phyloP scores from a whole-genome alignment of 2,888 invertebrate genomes.

The Amiota communis region DNA sequence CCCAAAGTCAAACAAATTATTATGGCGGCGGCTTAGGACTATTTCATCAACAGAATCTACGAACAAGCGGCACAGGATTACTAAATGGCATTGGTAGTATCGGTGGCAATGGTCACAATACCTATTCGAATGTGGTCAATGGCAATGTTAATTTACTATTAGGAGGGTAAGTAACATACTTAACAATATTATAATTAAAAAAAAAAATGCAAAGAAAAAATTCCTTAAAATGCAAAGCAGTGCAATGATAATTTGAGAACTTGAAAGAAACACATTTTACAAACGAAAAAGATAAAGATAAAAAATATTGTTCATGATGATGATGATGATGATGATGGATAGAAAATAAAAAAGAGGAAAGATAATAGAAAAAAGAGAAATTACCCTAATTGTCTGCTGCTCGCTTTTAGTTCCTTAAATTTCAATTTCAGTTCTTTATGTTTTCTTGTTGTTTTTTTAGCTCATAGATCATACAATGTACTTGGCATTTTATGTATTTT shows the following conservation, averaged over 20 bases:
- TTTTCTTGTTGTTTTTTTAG: background rate
- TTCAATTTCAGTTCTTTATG: background rate
- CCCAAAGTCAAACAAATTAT: conserved; percentile 72
- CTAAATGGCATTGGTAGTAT: conserved; percentile 53
- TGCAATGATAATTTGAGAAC: background rate
- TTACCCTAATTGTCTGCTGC: conserved; percentile 36
- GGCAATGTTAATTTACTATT: conserved; percentile 83
- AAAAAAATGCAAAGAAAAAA: conserved; percentile 10
- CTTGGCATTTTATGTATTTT: conserved; percentile 1
- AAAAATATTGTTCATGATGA: background rate
- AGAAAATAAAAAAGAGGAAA: background rate
- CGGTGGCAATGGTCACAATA: conserved; percentile 47
- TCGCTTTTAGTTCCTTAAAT: conserved; percentile 5
- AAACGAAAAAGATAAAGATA: background rate
- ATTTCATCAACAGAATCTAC: conserved; percentile 67
- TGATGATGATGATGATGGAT: background rate
- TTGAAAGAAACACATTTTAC: background rate
- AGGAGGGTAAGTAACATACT: conserved; percentile 79
- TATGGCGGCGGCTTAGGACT: conserved; percentile 70
- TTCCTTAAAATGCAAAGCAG: background rate
- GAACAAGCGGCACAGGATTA: conserved; percentile 53
- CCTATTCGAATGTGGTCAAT: conserved; percentile 71
- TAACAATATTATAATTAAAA: conserved; percentile 11
- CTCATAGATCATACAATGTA: conserved; percentile 47
- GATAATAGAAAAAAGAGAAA: conserved; percentile 15